Percentiles rank a stretch among this genome's conserved stretches.
phyloP scores from a whole-genome alignment of 2,888 invertebrate genomes.

The Scelioninae gen. 2 region DNA sequence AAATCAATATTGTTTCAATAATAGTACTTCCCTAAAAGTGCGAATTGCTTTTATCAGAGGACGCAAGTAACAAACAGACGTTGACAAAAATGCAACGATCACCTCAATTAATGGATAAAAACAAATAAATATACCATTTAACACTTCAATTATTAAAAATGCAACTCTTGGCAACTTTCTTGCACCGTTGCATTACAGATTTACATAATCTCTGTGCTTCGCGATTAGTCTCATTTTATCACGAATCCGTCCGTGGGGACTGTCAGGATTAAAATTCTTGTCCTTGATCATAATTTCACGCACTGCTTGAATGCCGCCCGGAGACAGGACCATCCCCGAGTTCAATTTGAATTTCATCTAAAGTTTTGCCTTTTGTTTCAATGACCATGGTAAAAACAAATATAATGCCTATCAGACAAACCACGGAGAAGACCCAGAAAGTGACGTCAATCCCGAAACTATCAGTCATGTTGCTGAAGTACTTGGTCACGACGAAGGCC shows the following conservation, averaged over 20 bases:
- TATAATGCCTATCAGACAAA: constrained; percentile 80
- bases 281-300: constrained; percentile 39
- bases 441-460: constrained; percentile 80
- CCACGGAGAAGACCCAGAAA: constrained; percentile 85
- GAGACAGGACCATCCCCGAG: constrained; percentile 63
- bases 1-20: too few species aligned
- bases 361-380: constrained; percentile 76
- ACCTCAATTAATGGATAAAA: too few species aligned
- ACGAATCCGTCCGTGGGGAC: constrained; percentile 36
- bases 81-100: too few species aligned
- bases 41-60: too few species aligned
- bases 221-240: constrained; percentile 48
- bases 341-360: constrained; percentile 76
- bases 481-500: constrained; percentile 87
- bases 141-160: constrained; percentile 21
- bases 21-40: too few species aligned
- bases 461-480: constrained; percentile 79
- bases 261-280: constrained; percentile 36
- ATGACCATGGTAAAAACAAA: constrained; percentile 83
- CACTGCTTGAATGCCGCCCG: constrained; percentile 19
- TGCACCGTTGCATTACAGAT: constrained; percentile 19
- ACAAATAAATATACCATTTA: constrained; percentile 24
- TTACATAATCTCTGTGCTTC: constrained; percentile 29
- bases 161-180: constrained; percentile 34
- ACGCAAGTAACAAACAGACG: too few species aligned